Conservation (phyloP, 2,113 vertebrate species). For the Amphiprion ocellaris region DNA sequence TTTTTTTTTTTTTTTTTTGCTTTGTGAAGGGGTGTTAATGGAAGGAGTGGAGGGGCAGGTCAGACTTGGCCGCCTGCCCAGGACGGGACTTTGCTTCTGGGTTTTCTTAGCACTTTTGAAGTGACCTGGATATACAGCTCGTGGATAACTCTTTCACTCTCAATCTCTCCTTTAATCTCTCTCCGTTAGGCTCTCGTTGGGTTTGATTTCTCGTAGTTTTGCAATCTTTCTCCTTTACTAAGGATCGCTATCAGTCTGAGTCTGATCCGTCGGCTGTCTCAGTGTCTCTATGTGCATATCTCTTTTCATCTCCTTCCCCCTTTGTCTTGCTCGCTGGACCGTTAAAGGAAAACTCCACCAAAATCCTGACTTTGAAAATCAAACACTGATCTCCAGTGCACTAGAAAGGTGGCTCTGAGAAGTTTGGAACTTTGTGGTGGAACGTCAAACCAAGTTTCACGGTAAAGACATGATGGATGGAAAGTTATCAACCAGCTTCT, state of each 20-base stretch:
- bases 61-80: constrained; percentile 50
- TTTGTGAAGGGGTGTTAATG: constrained; percentile 40
- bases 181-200: background rate
- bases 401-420: background rate
- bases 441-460: no score
- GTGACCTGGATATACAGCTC: constrained; percentile 39
- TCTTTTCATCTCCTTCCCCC: background rate
- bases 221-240: constrained; percentile 25
- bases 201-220: constrained; percentile 30
- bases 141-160: constrained; percentile 28
- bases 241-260: background rate
- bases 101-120: constrained; percentile 41
- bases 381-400: background rate
- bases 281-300: background rate
- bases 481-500: no score
- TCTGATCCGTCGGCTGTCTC: background rate
- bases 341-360: constrained; percentile 7
- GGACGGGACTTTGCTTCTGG: constrained; percentile 42
- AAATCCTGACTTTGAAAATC: background rate
- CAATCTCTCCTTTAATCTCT: constrained; percentile 38
- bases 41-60: constrained; percentile 41
- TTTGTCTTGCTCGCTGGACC: background rate
- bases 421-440: background rate
- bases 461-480: no score
- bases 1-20: constrained; percentile 1